These are phyloP conservation scores for Plecotus auritus DNA, from an alignment of 2,113 vertebrate species.

Conservation along the genomic window DNA sequence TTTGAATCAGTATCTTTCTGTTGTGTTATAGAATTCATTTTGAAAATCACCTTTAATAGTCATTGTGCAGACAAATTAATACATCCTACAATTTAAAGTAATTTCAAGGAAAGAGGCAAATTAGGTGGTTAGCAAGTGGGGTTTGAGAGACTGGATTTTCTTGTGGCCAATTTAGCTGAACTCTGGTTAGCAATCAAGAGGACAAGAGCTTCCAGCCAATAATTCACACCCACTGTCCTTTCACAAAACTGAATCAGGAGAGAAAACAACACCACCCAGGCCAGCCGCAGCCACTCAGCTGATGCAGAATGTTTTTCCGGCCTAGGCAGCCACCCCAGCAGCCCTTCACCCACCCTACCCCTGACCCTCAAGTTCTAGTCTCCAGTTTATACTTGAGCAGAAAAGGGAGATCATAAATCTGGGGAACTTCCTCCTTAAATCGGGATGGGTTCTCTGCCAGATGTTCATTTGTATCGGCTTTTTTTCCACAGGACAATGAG, in stretches of 20 bases:
- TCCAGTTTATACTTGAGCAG: slow-evolving; percentile 16
- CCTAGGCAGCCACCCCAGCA: background rate
- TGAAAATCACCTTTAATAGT: background rate
- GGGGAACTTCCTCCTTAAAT: slow-evolving; percentile 48
- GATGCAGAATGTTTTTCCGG: slow-evolving; percentile 45
- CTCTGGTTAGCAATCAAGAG: background rate
- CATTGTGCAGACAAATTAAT: background rate
- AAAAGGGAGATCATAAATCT: slow-evolving; percentile 60
- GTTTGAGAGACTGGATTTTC: slow-evolving; percentile 4
- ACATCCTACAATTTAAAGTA: background rate
- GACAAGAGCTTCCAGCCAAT: background rate
- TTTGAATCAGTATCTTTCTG: background rate
- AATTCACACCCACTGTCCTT: slow-evolving; percentile 39
- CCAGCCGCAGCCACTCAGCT: slow-evolving; percentile 18
- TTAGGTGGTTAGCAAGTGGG: background rate
- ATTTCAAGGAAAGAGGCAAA: background rate
- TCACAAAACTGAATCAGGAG: slow-evolving; percentile 49
- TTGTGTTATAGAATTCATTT: background rate
- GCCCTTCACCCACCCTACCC: background rate
- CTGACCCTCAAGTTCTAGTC: background rate
- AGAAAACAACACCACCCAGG: slow-evolving; percentile 26
- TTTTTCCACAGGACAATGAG: background rate
- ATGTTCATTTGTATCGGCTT: slow-evolving; percentile 51
- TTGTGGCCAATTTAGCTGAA: background rate
- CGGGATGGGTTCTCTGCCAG: slow-evolving; percentile 42